Conservation (phyloP, 2,797 vertebrate genomes). For the Melanotaenia nigrans region DNA sequence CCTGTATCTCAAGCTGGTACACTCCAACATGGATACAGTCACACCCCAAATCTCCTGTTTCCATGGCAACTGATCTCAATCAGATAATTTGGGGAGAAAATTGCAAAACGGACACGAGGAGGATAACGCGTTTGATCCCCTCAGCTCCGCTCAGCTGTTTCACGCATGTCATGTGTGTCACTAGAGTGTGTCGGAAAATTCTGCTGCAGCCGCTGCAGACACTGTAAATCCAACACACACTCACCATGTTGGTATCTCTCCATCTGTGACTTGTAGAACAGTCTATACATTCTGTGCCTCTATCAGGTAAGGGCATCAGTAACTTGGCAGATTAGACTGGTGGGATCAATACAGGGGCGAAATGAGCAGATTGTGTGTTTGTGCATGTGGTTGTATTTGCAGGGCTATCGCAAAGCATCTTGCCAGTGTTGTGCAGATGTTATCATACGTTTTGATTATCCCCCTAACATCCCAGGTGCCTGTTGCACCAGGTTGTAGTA, state of each 20-base stretch:
- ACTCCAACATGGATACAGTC: conserved; percentile 33
- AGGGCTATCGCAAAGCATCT: conserved; percentile 63
- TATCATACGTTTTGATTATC: conserved; percentile 69
- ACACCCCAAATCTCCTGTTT: conserved; percentile 49
- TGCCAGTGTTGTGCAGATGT: conserved; percentile 53
- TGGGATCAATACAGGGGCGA: conserved; percentile 75
- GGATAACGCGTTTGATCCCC: conserved; percentile 59
- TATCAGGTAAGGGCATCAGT: conserved; percentile 77
- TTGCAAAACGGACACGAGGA: conserved; percentile 41
- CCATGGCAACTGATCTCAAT: conserved; percentile 69
- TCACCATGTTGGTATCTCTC: conserved; percentile 24
- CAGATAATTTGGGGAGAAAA: conserved; percentile 54
- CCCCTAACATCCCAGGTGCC: conserved; percentile 43
- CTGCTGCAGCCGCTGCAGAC: conserved; percentile 6
- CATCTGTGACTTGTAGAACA: conserved; percentile 54
- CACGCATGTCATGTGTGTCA: conserved; percentile 31
- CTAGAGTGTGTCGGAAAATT: conserved; percentile 20
- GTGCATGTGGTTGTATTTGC: conserved; percentile 46
- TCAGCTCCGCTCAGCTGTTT: conserved; percentile 43
- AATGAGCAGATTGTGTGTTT: conserved; percentile 46
- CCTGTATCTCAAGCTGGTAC: neutral
- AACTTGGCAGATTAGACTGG: conserved; percentile 74
- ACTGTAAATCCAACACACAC: neutral
- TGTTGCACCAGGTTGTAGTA: conserved; percentile 46
- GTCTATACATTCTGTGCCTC: conserved; percentile 56